Evolutionary conservation across 2,888 invertebrate species (phyloP).

Genomic region (Cephonodes hylas): DNA sequence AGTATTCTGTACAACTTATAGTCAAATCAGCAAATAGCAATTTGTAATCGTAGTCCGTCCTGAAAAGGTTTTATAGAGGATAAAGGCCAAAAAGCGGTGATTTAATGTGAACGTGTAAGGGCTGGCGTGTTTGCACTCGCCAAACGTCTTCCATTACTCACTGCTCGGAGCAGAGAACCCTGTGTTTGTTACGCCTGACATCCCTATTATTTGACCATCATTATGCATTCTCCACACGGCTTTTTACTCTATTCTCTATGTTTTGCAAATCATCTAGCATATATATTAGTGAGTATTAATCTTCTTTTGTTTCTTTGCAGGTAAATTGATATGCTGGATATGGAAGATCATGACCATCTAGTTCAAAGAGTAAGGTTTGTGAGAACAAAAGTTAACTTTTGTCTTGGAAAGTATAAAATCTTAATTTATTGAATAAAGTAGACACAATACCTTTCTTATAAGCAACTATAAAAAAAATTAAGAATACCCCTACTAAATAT

Average conservation of each 20-base stretch:
- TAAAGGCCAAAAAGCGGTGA: constrained; percentile 32
- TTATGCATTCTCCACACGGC: constrained; percentile 50
- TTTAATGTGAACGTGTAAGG: constrained; percentile 52
- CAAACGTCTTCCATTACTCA: constrained; percentile 53
- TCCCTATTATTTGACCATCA: constrained; percentile 59
- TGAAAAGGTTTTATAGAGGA: not conserved
- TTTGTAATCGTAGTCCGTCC: not conserved
- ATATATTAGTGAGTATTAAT: not conserved
- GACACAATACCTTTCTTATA: too few species aligned
- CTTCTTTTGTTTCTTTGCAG: not conserved
- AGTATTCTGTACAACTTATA: not conserved
- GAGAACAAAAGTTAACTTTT: too few species aligned
- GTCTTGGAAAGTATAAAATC: not conserved
- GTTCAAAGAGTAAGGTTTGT: not conserved
- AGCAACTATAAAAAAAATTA: too few species aligned
- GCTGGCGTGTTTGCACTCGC: constrained; percentile 33
- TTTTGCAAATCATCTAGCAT: not conserved
- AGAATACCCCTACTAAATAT: too few species aligned
- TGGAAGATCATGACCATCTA: not conserved
- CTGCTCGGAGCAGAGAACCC: constrained; percentile 37
- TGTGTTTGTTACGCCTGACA: constrained; percentile 58
- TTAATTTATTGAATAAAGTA: too few species aligned
- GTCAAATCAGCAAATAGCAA: not conserved
- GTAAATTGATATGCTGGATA: not conserved
- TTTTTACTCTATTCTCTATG: constrained; percentile 2